Evolutionary conservation across 2,113 vertebrate species (phyloP), one percentile per base, ranked within the genome.

Genomic region (Hystrix brachyura): DNA sequence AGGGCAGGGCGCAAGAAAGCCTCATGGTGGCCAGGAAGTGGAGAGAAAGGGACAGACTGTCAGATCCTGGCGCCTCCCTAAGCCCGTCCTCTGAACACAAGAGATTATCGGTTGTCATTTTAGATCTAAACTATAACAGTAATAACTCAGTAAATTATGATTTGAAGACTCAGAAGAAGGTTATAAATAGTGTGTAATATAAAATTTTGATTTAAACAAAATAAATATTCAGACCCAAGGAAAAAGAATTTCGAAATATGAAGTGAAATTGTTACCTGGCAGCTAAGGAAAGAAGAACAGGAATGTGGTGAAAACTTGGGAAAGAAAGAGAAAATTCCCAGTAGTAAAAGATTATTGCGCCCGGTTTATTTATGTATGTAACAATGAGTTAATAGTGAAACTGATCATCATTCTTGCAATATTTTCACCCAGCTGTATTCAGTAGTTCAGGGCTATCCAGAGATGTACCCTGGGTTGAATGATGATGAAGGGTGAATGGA

Each of bases 181-280:
- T 21, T 8, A 19, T 51, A 1, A 74, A 53, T 18, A 71, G 9
- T 65, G 11, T 72, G 3, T 34, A 64, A 93, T 32, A 19, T 76
- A 67, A 74, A 82, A 21, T 78, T 82, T 78, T 81, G 43, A 92
- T 11, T 64, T 64, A 83, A 92, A 67, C n/a, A 57, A 92, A 94
- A 80, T 23, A 8, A 9, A 55, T 23, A 62, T 55, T 0, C 14
- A 78, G 23, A 87, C 86, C 46, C 10, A 69, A 29, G 11, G n/a
- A 32, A n/a, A 90, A 19, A 69, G n/a, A 11, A 38, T 34, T 85
- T 89, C 72, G 38, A 60, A 95, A 59, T 86, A 74, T 14, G 3
- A 92, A 80, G 15, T 62, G 15, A 67, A 87, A 13, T 85, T 14
- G 38, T 55, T 87, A 69, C 29, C 3, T 90, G 27, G 85, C 21